A percentile compares a stretch with the other conserved stretches of the same genome.
Conservation (phyloP, 2,113 vertebrate species). For the Symphodus melops region DNA sequence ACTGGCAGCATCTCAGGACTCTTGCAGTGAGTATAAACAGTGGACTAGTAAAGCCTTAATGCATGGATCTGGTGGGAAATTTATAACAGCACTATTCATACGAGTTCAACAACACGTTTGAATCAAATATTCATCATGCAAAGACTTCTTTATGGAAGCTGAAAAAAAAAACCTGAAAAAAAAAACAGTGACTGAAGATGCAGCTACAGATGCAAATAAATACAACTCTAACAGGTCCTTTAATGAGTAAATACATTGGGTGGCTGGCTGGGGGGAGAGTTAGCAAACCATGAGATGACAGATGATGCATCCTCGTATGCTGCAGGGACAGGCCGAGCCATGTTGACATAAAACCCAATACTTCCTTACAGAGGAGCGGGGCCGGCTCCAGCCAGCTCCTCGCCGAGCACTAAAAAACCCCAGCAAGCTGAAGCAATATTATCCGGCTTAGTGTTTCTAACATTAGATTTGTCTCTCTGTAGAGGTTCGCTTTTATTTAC, state of each 20-base stretch:
- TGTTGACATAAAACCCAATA: conserved; percentile 86
- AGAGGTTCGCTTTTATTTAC: conserved; percentile 67
- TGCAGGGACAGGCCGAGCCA: conserved; percentile 77
- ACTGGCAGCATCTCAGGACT: conserved; percentile 16
- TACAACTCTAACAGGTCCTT: conserved; percentile 53
- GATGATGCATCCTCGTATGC: conserved; percentile 81
- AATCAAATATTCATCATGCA: conserved; percentile 55
- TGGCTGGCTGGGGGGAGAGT: conserved; percentile 36
- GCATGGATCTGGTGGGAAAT: conserved; percentile 5
- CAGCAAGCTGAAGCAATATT: conserved; percentile 77
- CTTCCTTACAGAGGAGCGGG: conserved; percentile 82
- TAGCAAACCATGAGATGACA: conserved; percentile 75
- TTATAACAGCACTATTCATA: conserved; percentile 20
- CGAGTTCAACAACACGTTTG: conserved; percentile 21
- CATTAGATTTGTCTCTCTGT: conserved; percentile 72
- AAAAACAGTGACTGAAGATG: not conserved
- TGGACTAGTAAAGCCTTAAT: not conserved
- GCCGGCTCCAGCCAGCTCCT: conserved; percentile 74
- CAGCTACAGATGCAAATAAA: conserved; percentile 54
- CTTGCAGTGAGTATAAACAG: not conserved
- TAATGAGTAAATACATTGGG: conserved; percentile 53
- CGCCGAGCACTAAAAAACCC: conserved; percentile 64
- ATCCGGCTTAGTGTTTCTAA: conserved; percentile 74
- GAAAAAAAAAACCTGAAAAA: conserved; percentile 1
- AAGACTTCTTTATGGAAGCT: conserved; percentile 27